These are phyloP conservation scores for Empidonax alnorum DNA, from an alignment of 2,113 vertebrate species.

Conservation along the genomic window DNA sequence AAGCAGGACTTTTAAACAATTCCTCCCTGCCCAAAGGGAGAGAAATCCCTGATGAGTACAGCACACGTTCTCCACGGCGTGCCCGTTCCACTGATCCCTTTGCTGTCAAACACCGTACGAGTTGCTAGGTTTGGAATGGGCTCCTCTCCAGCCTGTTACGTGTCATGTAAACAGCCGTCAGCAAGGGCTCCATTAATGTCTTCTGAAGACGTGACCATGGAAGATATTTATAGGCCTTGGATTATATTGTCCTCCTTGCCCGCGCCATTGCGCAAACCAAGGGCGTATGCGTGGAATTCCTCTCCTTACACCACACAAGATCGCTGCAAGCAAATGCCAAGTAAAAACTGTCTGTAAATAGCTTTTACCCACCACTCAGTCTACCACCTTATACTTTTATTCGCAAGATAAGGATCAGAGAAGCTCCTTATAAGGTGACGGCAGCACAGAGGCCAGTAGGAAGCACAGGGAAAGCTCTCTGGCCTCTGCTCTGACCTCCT, in stretches of 20 bases:
- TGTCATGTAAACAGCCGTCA: not conserved
- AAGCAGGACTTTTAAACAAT: not conserved
- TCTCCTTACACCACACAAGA: not conserved
- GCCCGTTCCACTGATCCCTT: not conserved
- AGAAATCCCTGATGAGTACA: not conserved
- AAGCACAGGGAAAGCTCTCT: not conserved
- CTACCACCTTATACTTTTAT: not conserved
- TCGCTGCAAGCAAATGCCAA: not conserved
- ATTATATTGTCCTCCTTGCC: not conserved
- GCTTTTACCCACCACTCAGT: not conserved
- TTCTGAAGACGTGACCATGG: not conserved
- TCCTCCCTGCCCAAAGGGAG: not conserved
- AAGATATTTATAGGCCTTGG: slow-evolving; percentile 5
- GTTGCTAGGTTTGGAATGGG: not conserved
- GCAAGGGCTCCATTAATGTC: not conserved
- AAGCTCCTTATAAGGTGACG: not conserved
- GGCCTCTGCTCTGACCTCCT: not conserved
- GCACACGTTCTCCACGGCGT: accelerated
- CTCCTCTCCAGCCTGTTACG: not conserved
- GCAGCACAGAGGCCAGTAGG: not conserved
- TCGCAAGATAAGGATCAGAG: not conserved
- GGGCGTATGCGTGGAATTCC: not conserved
- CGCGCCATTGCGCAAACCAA: not conserved
- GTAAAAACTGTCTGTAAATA: not conserved
- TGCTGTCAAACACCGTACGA: not conserved